Conservation (phyloP, 2,113 vertebrate genomes). For the Colaptes auratus region DNA sequence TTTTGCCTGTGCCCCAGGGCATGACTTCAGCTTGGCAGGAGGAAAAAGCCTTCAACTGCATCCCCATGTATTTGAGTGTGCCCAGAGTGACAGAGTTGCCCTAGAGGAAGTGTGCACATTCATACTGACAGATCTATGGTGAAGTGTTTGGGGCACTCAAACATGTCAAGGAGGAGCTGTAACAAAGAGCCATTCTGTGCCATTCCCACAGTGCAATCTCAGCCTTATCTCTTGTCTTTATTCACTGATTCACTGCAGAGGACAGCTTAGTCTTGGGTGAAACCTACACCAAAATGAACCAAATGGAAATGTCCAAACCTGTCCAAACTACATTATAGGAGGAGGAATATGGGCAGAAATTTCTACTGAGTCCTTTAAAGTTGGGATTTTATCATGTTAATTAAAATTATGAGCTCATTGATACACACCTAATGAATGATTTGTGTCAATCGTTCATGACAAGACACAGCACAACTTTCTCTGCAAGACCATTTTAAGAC, state of each 20-base stretch:
- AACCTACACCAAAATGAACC: not conserved
- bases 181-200: not conserved
- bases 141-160: not conserved
- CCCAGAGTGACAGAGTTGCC: rapidly evolving
- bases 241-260: not conserved
- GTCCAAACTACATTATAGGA: not conserved
- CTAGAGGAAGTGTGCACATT: not conserved
- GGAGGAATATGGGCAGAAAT: not conserved
- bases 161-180: not conserved
- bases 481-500: not conserved
- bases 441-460: not conserved
- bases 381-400: not conserved
- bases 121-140: not conserved
- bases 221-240: not conserved
- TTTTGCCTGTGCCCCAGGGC: rapidly evolving
- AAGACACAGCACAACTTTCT: not conserved
- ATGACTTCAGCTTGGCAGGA: not conserved
- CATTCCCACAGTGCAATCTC: not conserved
- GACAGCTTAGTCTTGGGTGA: not conserved
- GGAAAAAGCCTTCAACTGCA: not conserved
- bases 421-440: not conserved
- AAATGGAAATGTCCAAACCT: not conserved
- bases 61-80: not conserved
- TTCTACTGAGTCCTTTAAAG: not conserved
- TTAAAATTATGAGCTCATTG: not conserved